Evolutionary conservation across 2,113 vertebrate genomes (phyloP), one percentile per base, ranked within the genome.

Genomic region (Cephalopterus ornatus): DNA sequence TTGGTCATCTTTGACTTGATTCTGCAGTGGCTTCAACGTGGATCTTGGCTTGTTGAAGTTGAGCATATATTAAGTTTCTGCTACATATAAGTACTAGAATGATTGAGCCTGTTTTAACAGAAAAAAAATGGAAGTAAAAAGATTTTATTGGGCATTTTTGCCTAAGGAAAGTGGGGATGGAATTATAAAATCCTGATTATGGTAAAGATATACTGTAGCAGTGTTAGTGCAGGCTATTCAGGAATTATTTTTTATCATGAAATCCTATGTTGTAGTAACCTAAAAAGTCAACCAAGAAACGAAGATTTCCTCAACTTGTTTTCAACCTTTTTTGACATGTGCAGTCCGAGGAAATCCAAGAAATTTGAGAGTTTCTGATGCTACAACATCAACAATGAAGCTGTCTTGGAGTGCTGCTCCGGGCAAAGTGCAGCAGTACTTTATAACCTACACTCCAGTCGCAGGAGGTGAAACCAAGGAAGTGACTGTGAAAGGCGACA

Each of bases 361-460:
- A 87, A 97, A 99, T 93, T 96, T 99, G 93, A 98, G 96, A 75
- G 98, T 99, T 88, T 99, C 97, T 93, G 97, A 99, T 62, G 98
- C 99, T 96, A 99, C 99, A 5, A 98, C 98, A 55, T 99, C 98
- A n/a, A 99, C 98, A 71, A 98, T 99, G 98, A 99, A 98, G 89
- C 78, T 99, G 78, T 97, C 98, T 30, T 99, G 99, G 99, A 93
- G 91, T 65, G 97, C 97, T 28, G 99, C 99, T 90, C 99, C 99
- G 49, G 99, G 99, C 80, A 99, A 99, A 94, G 99, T 99, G 53
- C 97, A 98, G 47, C 98, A 98, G 63, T 99, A 99, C 85, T 98
- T 98, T 16, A 96, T 99, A 88, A 98, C 98, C 0, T 99, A 98
- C 88, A 99, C 98, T 47, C 98, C 99, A 6, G 97, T 95, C 0